Evolutionary conservation across 2,888 invertebrate species (phyloP).

Genomic region (Napeogenes inachia): DNA sequence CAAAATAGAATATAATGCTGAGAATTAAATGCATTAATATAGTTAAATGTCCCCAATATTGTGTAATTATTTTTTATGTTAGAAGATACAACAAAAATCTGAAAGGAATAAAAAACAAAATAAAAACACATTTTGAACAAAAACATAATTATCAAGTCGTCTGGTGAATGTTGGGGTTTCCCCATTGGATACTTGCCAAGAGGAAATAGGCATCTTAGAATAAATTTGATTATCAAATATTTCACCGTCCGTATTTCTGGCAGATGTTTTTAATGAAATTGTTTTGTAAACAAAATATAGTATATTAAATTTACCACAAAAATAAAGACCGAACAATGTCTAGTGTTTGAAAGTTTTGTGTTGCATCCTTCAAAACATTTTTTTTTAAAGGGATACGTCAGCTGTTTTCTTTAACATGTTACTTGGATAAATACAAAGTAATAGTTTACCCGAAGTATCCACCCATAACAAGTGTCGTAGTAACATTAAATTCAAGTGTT

Average conservation of each 20-base stretch:
- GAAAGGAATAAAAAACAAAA: background rate
- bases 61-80: background rate
- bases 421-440: too few relatives aligned
- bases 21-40: too few relatives aligned
- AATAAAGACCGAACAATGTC: slow-evolving; percentile 5
- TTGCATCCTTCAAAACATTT: too few relatives aligned
- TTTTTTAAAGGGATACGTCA: too few relatives aligned
- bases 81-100: slow-evolving; percentile 14
- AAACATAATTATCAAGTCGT: slow-evolving; percentile 70
- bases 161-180: slow-evolving; percentile 71
- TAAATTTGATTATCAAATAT: slow-evolving; percentile 63
- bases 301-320: slow-evolving; percentile 8
- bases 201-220: slow-evolving; percentile 68
- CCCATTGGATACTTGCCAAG: slow-evolving; percentile 71
- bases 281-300: slow-evolving; percentile 9
- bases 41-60: too few relatives aligned
- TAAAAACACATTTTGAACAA: slow-evolving; percentile 48
- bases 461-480: background rate
- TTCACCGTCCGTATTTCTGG: slow-evolving; percentile 9
- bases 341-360: too few relatives aligned
- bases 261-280: slow-evolving; percentile 12
- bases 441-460: too few relatives aligned
- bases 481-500: slow-evolving; percentile 9
- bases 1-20: too few relatives aligned
- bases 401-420: too few relatives aligned